Evolutionary conservation across 64 coral and sea anemone genomes (phyloP).

Genomic region (Platygyra sinensis): DNA sequence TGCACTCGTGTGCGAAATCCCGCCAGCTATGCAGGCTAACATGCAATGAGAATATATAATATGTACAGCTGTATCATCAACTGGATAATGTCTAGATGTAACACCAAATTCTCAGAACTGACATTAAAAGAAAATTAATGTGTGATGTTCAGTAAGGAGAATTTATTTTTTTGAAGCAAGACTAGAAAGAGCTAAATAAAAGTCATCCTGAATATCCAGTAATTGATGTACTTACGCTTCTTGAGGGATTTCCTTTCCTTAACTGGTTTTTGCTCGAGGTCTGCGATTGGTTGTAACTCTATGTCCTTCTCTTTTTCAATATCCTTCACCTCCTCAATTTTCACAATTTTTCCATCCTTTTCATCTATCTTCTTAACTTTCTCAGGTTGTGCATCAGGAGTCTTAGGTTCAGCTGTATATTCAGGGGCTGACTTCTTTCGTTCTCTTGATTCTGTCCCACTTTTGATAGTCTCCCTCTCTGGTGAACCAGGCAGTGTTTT

Average conservation of each 20-base stretch:
- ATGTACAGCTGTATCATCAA: no score
- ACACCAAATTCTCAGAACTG: no score
- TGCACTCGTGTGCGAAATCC: no score
- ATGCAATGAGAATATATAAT: no score
- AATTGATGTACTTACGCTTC: constrained; percentile 16
- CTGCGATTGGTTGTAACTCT: background rate
- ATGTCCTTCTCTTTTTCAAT: constrained; percentile 10
- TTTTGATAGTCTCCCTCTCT: background rate
- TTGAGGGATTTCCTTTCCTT: constrained; percentile 43
- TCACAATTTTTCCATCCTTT: constrained; percentile 1
- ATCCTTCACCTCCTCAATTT: background rate
- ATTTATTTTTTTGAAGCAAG: no score
- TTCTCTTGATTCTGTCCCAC: constrained; percentile 9
- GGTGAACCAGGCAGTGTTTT: constrained; percentile 5
- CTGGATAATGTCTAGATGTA: no score
- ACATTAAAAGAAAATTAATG: no score
- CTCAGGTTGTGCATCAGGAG: background rate
- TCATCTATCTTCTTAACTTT: background rate
- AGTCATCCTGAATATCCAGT: background rate
- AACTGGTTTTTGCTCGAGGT: background rate
- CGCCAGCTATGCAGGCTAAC: no score
- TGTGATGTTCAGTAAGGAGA: no score
- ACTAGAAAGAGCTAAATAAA: no score
- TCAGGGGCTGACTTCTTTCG: constrained; percentile 1
- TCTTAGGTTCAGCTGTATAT: background rate